Conservation (phyloP, 1,140 invertebrate genomes). For the Ceratoteleas bidentatus region DNA sequence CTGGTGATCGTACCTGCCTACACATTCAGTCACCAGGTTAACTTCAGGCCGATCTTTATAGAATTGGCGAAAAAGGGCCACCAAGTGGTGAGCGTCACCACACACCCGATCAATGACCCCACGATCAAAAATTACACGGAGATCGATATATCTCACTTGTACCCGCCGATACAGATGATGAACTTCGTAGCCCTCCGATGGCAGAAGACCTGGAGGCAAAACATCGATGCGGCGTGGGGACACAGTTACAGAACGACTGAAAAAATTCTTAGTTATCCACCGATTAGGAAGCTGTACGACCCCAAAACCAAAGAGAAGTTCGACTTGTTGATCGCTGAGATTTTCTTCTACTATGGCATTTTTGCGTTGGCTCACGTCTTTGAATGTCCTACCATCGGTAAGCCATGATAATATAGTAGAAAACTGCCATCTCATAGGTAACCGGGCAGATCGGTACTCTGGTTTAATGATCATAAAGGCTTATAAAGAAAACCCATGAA, state of each 20-base stretch:
- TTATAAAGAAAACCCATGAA: too few relatives aligned
- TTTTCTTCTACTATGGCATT: background rate
- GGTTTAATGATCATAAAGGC: too few relatives aligned
- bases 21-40: slow-evolving; percentile 83
- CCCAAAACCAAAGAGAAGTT: slow-evolving; percentile 56
- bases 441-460: too few relatives aligned
- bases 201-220: background rate
- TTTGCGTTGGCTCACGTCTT: too few relatives aligned
- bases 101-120: slow-evolving; percentile 66
- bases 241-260: background rate
- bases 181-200: background rate
- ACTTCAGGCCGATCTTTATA: too few relatives aligned
- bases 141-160: too few relatives aligned
- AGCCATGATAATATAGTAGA: too few relatives aligned
- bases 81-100: too few relatives aligned
- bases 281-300: slow-evolving; percentile 60
- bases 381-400: slow-evolving; percentile 68
- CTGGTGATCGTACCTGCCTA: slow-evolving; percentile 80
- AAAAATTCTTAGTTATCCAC: slow-evolving; percentile 30
- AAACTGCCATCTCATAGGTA: too few relatives aligned
- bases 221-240: background rate
- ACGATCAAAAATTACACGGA: slow-evolving; percentile 66
- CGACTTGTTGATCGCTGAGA: slow-evolving; percentile 64
- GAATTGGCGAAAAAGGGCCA: too few relatives aligned
- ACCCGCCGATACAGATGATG: background rate